Percentiles rank a stretch among this genome's conserved stretches.
Conservation (phyloP, 2,113 vertebrate genomes). For the Cacatua alba region DNA sequence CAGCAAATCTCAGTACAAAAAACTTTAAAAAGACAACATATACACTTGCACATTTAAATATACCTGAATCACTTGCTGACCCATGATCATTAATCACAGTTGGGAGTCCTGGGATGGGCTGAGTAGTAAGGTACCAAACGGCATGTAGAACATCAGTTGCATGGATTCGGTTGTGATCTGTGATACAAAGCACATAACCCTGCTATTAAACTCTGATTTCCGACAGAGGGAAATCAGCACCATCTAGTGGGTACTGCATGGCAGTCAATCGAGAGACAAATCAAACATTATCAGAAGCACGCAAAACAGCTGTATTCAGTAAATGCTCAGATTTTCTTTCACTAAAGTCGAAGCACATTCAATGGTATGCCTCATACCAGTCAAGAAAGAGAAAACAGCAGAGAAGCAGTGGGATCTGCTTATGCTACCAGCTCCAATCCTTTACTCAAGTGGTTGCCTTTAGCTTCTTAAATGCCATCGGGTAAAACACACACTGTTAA, state of each 20-base stretch:
- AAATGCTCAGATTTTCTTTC: background rate
- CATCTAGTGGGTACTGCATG: constrained; percentile 67
- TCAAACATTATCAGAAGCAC: background rate
- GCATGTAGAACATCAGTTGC: constrained; percentile 98
- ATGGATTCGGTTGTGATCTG: constrained; percentile 98
- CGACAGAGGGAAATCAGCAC: constrained; percentile 35
- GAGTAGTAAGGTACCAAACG: constrained; percentile 97
- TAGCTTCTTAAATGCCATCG: background rate
- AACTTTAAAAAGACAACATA: background rate
- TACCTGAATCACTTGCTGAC: constrained; percentile 92
- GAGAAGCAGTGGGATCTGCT: background rate
- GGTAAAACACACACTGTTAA: background rate
- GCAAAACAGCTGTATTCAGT: background rate
- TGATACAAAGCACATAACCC: background rate
- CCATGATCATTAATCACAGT: constrained; percentile 85
- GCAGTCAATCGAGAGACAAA: background rate
- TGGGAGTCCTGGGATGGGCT: constrained; percentile 90
- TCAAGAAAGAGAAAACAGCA: background rate
- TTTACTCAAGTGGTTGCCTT: background rate
- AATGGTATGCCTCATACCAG: background rate
- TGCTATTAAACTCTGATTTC: background rate
- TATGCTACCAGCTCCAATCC: background rate
- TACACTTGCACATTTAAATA: background rate
- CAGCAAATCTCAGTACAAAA: background rate
- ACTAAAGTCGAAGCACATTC: background rate